Evolutionary conservation across 2,113 vertebrate genomes (phyloP).

Genomic region (Leptodactylus fuscus): DNA sequence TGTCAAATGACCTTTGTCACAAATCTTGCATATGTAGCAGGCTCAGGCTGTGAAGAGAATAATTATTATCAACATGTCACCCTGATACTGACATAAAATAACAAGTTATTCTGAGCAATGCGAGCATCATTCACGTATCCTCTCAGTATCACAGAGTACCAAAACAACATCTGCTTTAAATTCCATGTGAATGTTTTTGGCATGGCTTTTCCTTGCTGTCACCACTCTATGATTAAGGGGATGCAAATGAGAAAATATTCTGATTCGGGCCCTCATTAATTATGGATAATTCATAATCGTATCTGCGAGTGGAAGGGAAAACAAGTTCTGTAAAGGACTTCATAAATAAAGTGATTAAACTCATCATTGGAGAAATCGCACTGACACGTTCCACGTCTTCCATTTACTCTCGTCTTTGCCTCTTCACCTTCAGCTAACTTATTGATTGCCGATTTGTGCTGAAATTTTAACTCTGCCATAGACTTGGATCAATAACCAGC

Average conservation of each 20-base stretch:
- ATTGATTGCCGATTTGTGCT: slow-evolving; percentile 13
- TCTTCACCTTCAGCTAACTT: slow-evolving; percentile 37
- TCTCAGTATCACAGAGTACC: slow-evolving; percentile 31
- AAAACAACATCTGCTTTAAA: slow-evolving; percentile 54
- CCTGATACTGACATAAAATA: slow-evolving; percentile 34
- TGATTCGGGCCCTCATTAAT: slow-evolving; percentile 44
- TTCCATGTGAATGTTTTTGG: slow-evolving; percentile 41
- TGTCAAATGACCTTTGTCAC: slow-evolving; percentile 16
- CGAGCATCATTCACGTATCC: slow-evolving; percentile 37
- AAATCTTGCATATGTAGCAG: slow-evolving; percentile 21
- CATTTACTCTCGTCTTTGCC: slow-evolving; percentile 2
- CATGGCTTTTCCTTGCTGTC: slow-evolving; percentile 23
- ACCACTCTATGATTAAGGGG: slow-evolving; percentile 42
- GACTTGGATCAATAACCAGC: slow-evolving; percentile 13
- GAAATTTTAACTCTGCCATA: slow-evolving; percentile 27
- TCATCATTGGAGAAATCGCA: not conserved
- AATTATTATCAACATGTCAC: slow-evolving; percentile 36
- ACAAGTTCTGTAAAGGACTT: slow-evolving; percentile 21
- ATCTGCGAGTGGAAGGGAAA: slow-evolving; percentile 27
- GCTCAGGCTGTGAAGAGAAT: slow-evolving; percentile 4
- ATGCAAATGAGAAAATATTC: slow-evolving; percentile 52
- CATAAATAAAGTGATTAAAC: slow-evolving; percentile 29
- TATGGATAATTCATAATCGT: slow-evolving; percentile 40
- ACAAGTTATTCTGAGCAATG: slow-evolving; percentile 43
- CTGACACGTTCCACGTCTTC: slow-evolving; percentile 3